Evolutionary conservation across 2,113 vertebrate species (phyloP), one percentile per base, ranked within the genome.

Genomic region (Gyps fulvus): DNA sequence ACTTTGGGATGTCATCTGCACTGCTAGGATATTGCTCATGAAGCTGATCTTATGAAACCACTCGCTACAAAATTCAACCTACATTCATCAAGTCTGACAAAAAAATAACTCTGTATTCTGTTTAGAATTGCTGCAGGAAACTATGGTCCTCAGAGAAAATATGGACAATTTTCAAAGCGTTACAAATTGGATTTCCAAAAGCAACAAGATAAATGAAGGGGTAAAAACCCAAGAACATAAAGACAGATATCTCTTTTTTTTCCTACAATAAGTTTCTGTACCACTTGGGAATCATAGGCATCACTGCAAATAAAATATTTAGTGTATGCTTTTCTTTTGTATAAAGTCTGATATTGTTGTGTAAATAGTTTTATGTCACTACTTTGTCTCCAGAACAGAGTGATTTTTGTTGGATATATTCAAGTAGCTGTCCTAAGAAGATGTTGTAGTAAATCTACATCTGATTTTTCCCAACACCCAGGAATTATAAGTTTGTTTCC

Each of bases 161-260:
- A 85, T 54, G 42, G 42, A 57, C 22, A 69, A 61, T 85, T 95
- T 89, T 78, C 66, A n/a, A 76, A 88, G 15, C 43, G 55, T 66
- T 93, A 47, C 52, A 96, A 87, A 94, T 31, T 91, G 36, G 32
- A 87, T 96, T 92, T 83, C 36, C 70, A 82, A 94, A 78, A 52
- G 8, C 19, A 82, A 29, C 18, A 85, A 91, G 43, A 79, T 34
- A 83, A 94, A 93, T 89, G 54, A 94, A 90, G 16, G 66, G 21
- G 27, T 85, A 83, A 92, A 89, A 70, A 4, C 7, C 5, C 8
- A 65, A 83, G 67, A 93, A 70, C 11, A 40, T 65, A 82, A 85
- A 84, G 43, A 86, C 5, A 29, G 66, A 69, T 49, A 25, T 40
- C 1, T 11, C 15, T 20, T 52, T 40, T 63, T 79, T 50, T 20